These are phyloP conservation scores for Eucriotettix oculatus DNA, from an alignment of 2,888 invertebrate genomes.

Conservation along the genomic window DNA sequence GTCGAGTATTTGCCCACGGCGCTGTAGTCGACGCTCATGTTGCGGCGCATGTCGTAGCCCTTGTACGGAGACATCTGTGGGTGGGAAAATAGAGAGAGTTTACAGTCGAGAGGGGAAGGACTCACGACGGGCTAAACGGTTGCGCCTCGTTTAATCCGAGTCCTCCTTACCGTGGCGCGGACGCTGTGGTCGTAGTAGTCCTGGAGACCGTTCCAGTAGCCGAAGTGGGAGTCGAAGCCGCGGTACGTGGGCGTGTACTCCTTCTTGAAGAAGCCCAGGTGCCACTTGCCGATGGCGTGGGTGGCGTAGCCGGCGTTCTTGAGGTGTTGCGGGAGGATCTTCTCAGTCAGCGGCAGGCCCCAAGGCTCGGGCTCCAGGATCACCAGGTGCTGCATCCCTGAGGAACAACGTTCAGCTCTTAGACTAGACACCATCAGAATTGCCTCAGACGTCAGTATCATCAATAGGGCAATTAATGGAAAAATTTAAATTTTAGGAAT, in stretches of 20 bases:
- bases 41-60: slow-evolving; percentile 14
- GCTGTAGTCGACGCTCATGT: slow-evolving; percentile 11
- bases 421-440: neutral
- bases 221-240: slow-evolving; percentile 69
- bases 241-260: slow-evolving; percentile 49
- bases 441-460: neutral
- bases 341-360: slow-evolving; percentile 32
- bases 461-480: too few relatives aligned
- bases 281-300: slow-evolving; percentile 38
- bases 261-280: slow-evolving; percentile 30
- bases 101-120: neutral
- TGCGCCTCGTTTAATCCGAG: neutral
- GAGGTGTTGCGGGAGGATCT: slow-evolving; percentile 32
- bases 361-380: slow-evolving; percentile 30
- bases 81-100: neutral
- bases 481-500: too few relatives aligned
- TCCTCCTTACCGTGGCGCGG: slow-evolving; percentile 23
- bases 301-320: slow-evolving; percentile 30
- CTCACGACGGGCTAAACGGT: too few relatives aligned
- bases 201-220: slow-evolving; percentile 67
- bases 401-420: neutral
- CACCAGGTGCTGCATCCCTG: slow-evolving; percentile 34
- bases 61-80: slow-evolving; percentile 9
- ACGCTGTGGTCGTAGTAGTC: slow-evolving; percentile 59
- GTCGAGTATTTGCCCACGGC: slow-evolving; percentile 10